A percentile compares a stretch with the other conserved stretches of the same genome.
These are phyloP conservation scores for Anoncus sp. DNA, from an alignment of 2,888 invertebrate genomes.

Conservation along the genomic window DNA sequence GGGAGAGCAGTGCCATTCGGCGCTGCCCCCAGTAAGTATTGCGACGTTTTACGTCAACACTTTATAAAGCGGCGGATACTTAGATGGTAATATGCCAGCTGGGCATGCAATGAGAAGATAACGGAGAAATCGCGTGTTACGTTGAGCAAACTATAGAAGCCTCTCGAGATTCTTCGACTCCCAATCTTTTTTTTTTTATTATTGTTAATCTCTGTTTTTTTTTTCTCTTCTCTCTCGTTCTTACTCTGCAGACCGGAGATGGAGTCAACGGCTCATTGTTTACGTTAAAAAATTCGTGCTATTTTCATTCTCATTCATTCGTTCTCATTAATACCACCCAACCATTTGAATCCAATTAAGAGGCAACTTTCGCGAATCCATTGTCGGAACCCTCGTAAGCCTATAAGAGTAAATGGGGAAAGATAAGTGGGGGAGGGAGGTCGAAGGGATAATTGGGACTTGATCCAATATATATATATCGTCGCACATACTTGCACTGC, in stretches of 20 bases:
- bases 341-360: neutral
- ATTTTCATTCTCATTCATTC: neutral
- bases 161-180: constrained; percentile 13
- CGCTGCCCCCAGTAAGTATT: constrained; percentile 43
- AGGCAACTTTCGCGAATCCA: too few species aligned
- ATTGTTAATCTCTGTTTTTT: neutral
- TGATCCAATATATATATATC: neutral
- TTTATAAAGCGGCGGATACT: constrained; percentile 11
- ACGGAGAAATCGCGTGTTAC: constrained; percentile 13
- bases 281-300: neutral
- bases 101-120: constrained; percentile 22
- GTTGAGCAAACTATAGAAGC: constrained; percentile 14
- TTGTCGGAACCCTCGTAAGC: too few species aligned
- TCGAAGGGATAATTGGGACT: neutral
- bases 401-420: too few species aligned
- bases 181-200: too few species aligned
- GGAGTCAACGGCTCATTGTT: constrained; percentile 6
- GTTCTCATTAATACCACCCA: neutral
- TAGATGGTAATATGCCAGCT: constrained; percentile 54
- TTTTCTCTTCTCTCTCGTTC: constrained; percentile 13
- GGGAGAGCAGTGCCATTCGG: constrained; percentile 57
- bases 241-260: neutral
- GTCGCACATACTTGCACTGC: neutral
- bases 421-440: too few species aligned
- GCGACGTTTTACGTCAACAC: constrained; percentile 43